Conservation (phyloP, 2,888 invertebrate species). For the Brachypalpus laphriformis region DNA sequence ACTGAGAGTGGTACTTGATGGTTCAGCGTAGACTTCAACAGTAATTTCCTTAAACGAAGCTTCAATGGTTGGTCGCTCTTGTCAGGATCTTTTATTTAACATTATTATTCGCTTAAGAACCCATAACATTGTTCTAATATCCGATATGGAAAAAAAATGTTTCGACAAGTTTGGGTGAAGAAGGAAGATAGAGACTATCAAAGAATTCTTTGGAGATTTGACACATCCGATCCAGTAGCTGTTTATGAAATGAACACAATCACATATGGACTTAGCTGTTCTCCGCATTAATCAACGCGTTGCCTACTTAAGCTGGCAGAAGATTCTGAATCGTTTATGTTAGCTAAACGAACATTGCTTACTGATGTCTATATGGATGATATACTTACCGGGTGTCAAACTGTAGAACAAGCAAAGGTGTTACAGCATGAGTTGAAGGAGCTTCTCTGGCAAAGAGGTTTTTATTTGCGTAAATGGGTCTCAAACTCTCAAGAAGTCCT, state of each 20-base stretch:
- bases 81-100: conserved; percentile 12
- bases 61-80: conserved; percentile 17
- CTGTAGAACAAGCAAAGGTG: not conserved
- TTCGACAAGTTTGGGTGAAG: conserved; percentile 1
- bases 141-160: not conserved
- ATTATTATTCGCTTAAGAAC: conserved; percentile 20
- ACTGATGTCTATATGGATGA: conserved; percentile 16
- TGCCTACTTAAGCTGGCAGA: too few relatives aligned
- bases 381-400: conserved; percentile 14
- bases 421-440: not conserved
- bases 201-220: not conserved
- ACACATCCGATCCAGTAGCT: not conserved
- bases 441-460: not conserved
- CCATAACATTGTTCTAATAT: conserved; percentile 9
- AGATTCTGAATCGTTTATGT: too few relatives aligned
- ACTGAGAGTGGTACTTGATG: conserved; percentile 9
- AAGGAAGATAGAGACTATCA: not conserved
- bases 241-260: conserved; percentile 1
- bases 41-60: too few relatives aligned
- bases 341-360: too few relatives aligned
- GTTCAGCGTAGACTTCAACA: too few relatives aligned
- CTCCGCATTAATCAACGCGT: conserved; percentile 7
- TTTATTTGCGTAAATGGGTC: conserved; percentile 12
- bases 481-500: conserved; percentile 10
- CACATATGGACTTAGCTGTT: conserved; percentile 17